Conservation (phyloP, 2,113 vertebrate species). For the Mola mola region DNA sequence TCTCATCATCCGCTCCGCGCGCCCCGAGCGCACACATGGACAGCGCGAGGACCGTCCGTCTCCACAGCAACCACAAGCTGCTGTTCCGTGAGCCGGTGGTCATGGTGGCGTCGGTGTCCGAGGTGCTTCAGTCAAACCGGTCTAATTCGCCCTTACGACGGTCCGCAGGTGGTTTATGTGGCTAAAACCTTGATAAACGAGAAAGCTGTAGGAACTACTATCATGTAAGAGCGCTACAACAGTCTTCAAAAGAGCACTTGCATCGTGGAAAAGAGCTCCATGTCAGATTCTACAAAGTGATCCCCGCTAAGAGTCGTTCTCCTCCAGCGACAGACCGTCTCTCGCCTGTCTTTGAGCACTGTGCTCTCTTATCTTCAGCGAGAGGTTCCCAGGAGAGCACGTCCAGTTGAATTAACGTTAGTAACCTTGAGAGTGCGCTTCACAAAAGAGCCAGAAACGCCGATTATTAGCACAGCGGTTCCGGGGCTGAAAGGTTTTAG, state of each 20-base stretch:
- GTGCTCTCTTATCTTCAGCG: no score
- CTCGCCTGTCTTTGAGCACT: no score
- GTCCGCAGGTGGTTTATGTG: no score
- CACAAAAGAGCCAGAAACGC: neutral
- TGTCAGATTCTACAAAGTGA: no score
- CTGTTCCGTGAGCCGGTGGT: constrained; percentile 56
- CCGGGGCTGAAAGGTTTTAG: neutral
- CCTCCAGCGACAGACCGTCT: no score
- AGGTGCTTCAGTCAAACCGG: neutral
- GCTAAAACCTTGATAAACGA: no score
- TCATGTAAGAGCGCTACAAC: neutral
- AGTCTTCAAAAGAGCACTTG: constrained; percentile 5
- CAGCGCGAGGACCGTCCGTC: constrained; percentile 76
- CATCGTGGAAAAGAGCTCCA: constrained; percentile 17
- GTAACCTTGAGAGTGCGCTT: constrained; percentile 28
- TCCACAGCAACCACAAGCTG: constrained; percentile 74
- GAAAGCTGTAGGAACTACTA: no score
- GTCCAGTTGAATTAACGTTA: constrained; percentile 11
- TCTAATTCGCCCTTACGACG: neutral
- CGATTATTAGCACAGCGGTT: neutral
- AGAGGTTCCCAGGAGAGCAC: no score
- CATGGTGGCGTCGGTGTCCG: constrained; percentile 53
- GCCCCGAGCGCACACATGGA: constrained; percentile 63
- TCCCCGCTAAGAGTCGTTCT: no score
- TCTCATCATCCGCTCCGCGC: constrained; percentile 58